phyloP scores from a whole-genome alignment of 2,888 invertebrate species.

The Reticulitermes lucifugus region DNA sequence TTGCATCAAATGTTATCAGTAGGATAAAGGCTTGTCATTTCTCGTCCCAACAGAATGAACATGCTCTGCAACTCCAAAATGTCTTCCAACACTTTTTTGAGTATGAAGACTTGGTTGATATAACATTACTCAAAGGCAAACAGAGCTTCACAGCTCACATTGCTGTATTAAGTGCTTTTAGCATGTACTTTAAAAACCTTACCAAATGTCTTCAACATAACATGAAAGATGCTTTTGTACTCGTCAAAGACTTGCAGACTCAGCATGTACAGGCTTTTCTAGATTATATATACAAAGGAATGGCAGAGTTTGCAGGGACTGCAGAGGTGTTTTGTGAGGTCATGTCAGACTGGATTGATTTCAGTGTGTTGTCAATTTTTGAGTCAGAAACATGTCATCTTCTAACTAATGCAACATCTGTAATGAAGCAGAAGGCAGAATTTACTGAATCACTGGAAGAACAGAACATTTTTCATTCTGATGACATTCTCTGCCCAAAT shows the following conservation, averaged over 20 bases:
- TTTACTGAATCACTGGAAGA: background rate
- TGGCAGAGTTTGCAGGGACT: conserved; percentile 48
- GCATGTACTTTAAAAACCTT: conserved; percentile 49
- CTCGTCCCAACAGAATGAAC: conserved; percentile 7
- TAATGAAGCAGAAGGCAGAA: background rate
- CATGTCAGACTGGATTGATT: conserved; percentile 52
- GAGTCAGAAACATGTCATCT: conserved; percentile 29
- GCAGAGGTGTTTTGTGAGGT: conserved; percentile 42
- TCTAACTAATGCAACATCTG: background rate
- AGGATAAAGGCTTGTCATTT: conserved; percentile 17
- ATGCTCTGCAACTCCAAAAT: conserved; percentile 7
- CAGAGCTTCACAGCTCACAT: conserved; percentile 49
- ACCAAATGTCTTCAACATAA: conserved; percentile 29
- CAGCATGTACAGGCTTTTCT: conserved; percentile 46
- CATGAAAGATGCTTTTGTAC: conserved; percentile 46
- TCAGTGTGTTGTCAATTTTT: conserved; percentile 46
- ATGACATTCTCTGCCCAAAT: background rate
- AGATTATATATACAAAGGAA: conserved; percentile 51
- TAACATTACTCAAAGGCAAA: conserved; percentile 41
- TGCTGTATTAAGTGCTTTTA: conserved; percentile 47
- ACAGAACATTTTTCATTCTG: background rate
- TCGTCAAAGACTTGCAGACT: conserved; percentile 38
- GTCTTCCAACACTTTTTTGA: conserved; percentile 42
- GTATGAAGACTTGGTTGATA: conserved; percentile 49
- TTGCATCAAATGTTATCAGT: conserved; percentile 15